phyloP scores from a whole-genome alignment of 2,797 vertebrate species.

The Myioborus melanocephalus region DNA sequence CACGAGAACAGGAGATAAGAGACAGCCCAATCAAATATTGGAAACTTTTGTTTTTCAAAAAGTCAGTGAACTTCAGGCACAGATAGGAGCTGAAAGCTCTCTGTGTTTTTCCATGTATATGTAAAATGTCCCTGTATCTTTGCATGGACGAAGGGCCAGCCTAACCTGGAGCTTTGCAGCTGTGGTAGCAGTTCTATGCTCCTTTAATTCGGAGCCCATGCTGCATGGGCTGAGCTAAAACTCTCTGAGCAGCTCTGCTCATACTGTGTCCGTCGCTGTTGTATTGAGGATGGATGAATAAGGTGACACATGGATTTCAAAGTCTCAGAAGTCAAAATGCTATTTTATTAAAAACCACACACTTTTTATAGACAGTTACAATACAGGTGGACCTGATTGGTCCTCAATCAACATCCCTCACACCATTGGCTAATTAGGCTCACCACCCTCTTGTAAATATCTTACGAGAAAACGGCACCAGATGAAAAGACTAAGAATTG shows the following conservation, averaged over 20 bases:
- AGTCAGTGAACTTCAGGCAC: not conserved
- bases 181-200: not conserved
- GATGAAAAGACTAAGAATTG: not conserved
- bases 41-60: not conserved
- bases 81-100: not conserved
- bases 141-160: not conserved
- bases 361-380: not conserved
- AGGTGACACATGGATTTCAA: not conserved
- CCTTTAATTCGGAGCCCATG: accelerated
- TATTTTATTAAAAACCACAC: not conserved
- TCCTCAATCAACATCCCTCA: not conserved
- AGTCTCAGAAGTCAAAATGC: not conserved
- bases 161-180: not conserved
- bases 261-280: accelerated
- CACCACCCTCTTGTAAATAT: not conserved
- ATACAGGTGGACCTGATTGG: not conserved
- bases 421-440: not conserved
- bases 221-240: not conserved
- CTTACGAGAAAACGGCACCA: not conserved
- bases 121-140: not conserved
- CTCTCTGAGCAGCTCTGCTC: not conserved
- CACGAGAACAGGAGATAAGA: not conserved
- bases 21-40: not conserved
- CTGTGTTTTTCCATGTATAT: not conserved
- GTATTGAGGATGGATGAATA: not conserved